Base-by-base conservation (phyloP, 2,113 vertebrate genomes). In the Tympanuchus pallidicinctus region DNA sequence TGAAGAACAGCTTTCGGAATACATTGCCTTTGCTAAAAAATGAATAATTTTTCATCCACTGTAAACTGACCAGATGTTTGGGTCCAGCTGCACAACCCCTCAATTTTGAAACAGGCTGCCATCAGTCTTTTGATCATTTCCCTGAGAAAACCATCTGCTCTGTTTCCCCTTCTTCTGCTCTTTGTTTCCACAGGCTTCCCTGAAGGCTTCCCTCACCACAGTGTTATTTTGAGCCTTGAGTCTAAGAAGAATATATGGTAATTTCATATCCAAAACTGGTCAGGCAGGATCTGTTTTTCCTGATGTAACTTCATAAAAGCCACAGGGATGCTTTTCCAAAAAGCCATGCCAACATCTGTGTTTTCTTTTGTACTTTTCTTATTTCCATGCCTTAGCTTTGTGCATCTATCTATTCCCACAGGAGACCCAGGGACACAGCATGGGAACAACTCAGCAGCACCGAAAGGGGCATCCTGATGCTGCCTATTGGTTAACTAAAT, bases 251-350 rank as follows among this genome's bases (percentile, higher is more conserved):
- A 72, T 88, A 66, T 57, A 69, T 42, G 88, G 82, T 20, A 86
- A 88, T 93, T 93, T 73, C 85, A 84, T 45, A 76, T 75, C 25
- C 73, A 21, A 76, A 94, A 94, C 95, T 91, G 80, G 90, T 83
- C 88, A 70, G 82, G 73, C 92, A 91, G 88, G 94, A 93, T 95
- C 88, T 69, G 52, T n/a, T 78, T 88, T 91, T 69, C 45, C 82
- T 91, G 86, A 66, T 79, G 95, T 52, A 91, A 88, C 43, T 65
- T 38, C 48, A 21, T 5, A 32, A 88, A 92, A 95, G 77, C 90
- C 86, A 81, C 76, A 84, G 66, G 66, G 82, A 40, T 59, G 38
- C 64, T 81, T 88, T 95, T 74, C 66, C 76, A 25, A 88, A 75
- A 70, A 86, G 73, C 52, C 27, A 27, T 30, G 43, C 56, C 50